A percentile compares a stretch with the other conserved stretches of the same genome.
Conservation (phyloP, 2,113 vertebrate species). For the Bostrychus sinensis region DNA sequence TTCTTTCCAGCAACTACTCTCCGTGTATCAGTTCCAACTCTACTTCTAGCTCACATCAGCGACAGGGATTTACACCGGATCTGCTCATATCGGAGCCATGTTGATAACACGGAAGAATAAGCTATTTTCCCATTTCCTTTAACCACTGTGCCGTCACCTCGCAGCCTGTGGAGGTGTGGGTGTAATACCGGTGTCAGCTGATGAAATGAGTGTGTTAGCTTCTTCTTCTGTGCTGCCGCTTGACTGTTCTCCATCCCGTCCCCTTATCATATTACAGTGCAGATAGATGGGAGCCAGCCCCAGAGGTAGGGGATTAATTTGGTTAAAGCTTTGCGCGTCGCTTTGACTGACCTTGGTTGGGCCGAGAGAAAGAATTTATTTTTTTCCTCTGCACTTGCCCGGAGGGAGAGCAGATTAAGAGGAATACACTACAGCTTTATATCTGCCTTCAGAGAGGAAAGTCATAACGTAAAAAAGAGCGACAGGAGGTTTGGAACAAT, state of each 20-base stretch:
- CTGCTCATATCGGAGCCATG: conserved; percentile 46
- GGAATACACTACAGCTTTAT: conserved; percentile 32
- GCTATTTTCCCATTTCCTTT: conserved; percentile 39
- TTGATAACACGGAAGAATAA: conserved; percentile 46
- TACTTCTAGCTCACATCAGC: conserved; percentile 20
- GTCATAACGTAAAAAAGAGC: conserved; percentile 24
- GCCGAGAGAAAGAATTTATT: conserved; percentile 9
- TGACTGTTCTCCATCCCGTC: conserved; percentile 51
- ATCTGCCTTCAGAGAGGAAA: conserved; percentile 39
- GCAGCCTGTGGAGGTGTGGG: conserved; percentile 31
- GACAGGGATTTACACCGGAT: conserved; percentile 51
- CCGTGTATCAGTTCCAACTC: conserved; percentile 35
- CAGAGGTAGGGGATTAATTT: conserved; percentile 77
- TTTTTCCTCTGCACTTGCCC: conserved; percentile 29
- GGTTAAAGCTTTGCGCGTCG: conserved; percentile 70
- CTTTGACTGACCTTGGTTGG: conserved; percentile 69
- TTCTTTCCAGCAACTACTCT: neutral
- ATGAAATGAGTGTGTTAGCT: conserved; percentile 65
- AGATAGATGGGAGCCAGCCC: conserved; percentile 69
- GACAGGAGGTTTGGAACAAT: conserved; percentile 26
- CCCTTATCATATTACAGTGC: conserved; percentile 74
- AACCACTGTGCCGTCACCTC: conserved; percentile 42
- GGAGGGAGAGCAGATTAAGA: conserved; percentile 51
- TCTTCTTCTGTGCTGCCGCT: conserved; percentile 48
- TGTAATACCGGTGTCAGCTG: conserved; percentile 59